Conservation (phyloP, 2,797 vertebrate genomes). For the Leptatherina wallacei region DNA sequence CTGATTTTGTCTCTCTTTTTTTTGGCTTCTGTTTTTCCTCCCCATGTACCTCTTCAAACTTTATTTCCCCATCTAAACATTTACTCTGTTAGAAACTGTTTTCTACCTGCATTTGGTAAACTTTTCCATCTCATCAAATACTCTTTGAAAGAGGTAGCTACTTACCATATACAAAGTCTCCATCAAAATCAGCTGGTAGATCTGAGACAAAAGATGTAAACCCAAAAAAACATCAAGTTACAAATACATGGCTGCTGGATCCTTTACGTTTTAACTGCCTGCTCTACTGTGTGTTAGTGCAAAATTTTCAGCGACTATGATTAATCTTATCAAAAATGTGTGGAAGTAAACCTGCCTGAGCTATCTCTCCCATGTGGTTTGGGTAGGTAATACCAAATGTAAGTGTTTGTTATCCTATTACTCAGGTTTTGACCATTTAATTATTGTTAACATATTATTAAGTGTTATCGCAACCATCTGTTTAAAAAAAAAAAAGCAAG, state of each 20-base stretch:
- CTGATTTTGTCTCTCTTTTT: not conserved
- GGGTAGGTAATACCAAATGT: too few species aligned
- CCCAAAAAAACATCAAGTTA: not conserved
- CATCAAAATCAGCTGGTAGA: conserved; percentile 65
- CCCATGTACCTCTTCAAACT: not conserved
- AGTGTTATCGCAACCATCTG: too few species aligned
- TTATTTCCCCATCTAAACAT: not conserved
- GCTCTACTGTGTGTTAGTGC: not conserved
- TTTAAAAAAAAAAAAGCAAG: too few species aligned
- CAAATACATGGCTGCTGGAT: not conserved
- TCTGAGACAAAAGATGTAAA: conserved; percentile 45
- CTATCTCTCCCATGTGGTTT: too few species aligned
- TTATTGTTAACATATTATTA: too few species aligned
- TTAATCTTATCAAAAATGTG: too few species aligned
- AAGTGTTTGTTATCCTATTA: too few species aligned
- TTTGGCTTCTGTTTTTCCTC: not conserved
- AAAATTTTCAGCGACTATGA: not conserved
- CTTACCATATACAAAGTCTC: conserved; percentile 84
- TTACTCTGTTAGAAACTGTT: not conserved
- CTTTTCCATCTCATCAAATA: not conserved
- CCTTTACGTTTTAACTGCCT: not conserved
- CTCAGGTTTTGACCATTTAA: too few species aligned
- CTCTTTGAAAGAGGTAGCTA: not conserved
- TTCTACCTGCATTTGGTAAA: conserved; percentile 1
- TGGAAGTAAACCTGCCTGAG: not conserved